Evolutionary conservation across 2,113 vertebrate species (phyloP), one percentile per base, ranked within the genome.

Genomic region (Silurus meridionalis): DNA sequence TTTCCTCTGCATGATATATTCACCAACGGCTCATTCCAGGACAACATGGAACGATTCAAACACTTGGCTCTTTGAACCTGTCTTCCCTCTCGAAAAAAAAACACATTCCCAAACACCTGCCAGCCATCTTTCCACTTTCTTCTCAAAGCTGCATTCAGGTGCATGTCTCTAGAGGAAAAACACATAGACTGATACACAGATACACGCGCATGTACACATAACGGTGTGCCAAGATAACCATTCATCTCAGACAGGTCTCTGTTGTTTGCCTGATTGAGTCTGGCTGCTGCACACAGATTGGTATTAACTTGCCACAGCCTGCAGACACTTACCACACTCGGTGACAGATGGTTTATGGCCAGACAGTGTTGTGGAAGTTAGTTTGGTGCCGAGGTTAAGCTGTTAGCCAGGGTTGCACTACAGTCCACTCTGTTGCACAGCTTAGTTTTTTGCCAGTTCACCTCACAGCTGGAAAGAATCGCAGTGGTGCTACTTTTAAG

Each of bases 121-220:
- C 80, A 66, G 83, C 52, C 67, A 58, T 55, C 23, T 60, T 82
- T 86, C 80, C 78, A 85, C 58, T 83, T 0, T n/a, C 81, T 86
- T n/a, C 81, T 86, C 74, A 82, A 86, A 87, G 85, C 80, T 84
- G 82, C 67, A 87, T 89, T 89, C 85, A 89, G 88, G 81, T 84
- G 86, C 64, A 58, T 86, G 75, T 82, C 81, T 79, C 83, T 13
- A 66, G 23, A 78, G 74, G 85, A 84, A 57, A 84, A 82, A 77
- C 78, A 81, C 82, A 84, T 46, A 61, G 55, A 86, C 53, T 52
- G 37, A 69, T 53, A 64, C 58, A 87, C 69, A 46, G n/a, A 89
- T 28, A 77, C 85, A 71, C 25, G 60, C 3, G 8, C 80, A 23
- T 11, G 48, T 80, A 80, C 25, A 84, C 80, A 88, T 48, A 82